phyloP scores from a whole-genome alignment of 2,113 vertebrate species.

The Trematomus loennbergii region DNA sequence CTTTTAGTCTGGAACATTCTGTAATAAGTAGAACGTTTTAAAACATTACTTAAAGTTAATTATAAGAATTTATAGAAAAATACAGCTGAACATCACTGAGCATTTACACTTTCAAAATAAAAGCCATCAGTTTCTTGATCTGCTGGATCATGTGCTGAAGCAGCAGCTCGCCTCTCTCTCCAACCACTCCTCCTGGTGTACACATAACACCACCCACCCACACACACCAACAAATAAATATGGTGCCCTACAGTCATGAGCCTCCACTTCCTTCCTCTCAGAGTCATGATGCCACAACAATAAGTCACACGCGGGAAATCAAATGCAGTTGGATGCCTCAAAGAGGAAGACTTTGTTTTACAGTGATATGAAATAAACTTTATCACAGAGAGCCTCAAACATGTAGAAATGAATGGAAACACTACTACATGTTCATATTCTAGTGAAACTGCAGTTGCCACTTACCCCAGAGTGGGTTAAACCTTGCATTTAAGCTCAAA shows the following conservation, averaged over 20 bases:
- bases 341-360: not conserved
- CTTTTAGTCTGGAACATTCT: not conserved
- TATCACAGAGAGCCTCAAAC: not conserved
- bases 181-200: not conserved
- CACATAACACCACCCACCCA: not conserved
- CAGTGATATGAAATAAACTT: not conserved
- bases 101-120: conserved; percentile 7
- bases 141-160: not conserved
- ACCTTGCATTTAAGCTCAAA: not conserved
- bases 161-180: not conserved
- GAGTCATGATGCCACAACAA: conserved; percentile 37
- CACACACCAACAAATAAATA: conserved; percentile 11
- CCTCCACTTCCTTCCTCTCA: conserved; percentile 71
- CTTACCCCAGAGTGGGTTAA: not conserved
- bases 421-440: not conserved
- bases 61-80: not conserved
- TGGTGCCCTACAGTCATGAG: conserved; percentile 26
- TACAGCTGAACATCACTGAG: not conserved
- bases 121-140: conserved; percentile 15
- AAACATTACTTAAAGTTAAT: not conserved
- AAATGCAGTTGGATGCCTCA: conserved; percentile 30
- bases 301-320: conserved; percentile 44
- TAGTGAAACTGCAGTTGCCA: not conserved
- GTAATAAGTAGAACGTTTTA: not conserved
- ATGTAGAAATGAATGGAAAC: not conserved